A percentile compares a stretch with the other conserved stretches of the same genome.
Conservation (phyloP, 2,888 invertebrate species). For the Nectonema munidae region DNA sequence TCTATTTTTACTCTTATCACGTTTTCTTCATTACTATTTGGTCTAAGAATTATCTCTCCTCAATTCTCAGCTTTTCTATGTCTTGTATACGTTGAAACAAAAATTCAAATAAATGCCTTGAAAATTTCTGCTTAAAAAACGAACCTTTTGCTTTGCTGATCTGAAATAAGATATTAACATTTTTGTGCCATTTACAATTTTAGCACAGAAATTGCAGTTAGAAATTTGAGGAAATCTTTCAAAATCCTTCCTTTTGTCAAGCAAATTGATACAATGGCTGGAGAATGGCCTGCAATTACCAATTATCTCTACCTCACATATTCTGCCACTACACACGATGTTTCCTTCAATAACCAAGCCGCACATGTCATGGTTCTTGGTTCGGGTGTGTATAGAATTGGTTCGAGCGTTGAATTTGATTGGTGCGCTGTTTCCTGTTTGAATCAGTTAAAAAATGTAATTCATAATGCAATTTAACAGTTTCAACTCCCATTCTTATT, state of each 20-base stretch:
- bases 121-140: conserved; percentile 14
- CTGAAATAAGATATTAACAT: too few species aligned
- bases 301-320: conserved; percentile 96
- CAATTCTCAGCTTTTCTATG: too few species aligned
- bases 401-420: conserved; percentile 96
- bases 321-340: conserved; percentile 43
- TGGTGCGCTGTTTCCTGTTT: conserved; percentile 95
- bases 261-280: conserved; percentile 92
- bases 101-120: too few species aligned
- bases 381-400: conserved; percentile 76
- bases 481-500: not conserved
- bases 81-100: too few species aligned
- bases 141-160: too few species aligned
- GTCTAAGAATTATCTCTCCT: too few species aligned
- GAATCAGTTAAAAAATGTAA: conserved; percentile 42
- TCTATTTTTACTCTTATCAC: too few species aligned
- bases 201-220: conserved; percentile 24
- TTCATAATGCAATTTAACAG: conserved; percentile 13
- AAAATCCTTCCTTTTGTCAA: conserved; percentile 52
- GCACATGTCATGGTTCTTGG: conserved; percentile 24
- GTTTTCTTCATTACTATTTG: too few species aligned
- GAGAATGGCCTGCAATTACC: conserved; percentile 91
- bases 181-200: too few species aligned
- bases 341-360: conserved; percentile 32
- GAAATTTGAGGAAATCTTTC: conserved; percentile 20